Evolutionary conservation across 2,888 invertebrate species (phyloP), one percentile per base, ranked within the genome.

Genomic region (Mimachlamys varia): DNA sequence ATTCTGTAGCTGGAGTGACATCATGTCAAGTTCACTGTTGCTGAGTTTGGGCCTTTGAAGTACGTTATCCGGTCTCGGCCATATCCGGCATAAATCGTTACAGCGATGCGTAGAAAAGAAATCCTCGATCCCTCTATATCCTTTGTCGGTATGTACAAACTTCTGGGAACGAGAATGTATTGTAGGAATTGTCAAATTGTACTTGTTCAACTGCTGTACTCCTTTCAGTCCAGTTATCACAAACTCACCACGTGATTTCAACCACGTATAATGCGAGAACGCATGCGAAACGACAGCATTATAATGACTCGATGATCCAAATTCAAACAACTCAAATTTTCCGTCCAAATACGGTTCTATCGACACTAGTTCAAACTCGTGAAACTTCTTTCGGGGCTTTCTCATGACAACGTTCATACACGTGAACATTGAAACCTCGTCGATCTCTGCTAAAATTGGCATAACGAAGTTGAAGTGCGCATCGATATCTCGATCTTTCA

Each of bases 181-280:
- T 0, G 92, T 92, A 0, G 95, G 94, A 44, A 94, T 93, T 0
- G 95, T 95, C 19, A 95, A 90, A 15, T 93, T 93, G 91, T 93
- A 95, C 3, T 89, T 91, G n/a, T 92, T 89, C 19, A 91, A 37
- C 13, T 92, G 90, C 90, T 91, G 91, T 10, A 94, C 93, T 10
- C 95, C 95, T 89, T 95, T 94, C n/a, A 95, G 91, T 55, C 94
- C 94, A 13, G 93, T 93, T 10, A 94, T 92, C 12, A 95, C 90
- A 33, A 93, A 87, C 5, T 91, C 92, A 12, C 95, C 94, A n/a
- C 94, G 92, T 22, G 94, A 93, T 10, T 93, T 90, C 89, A 93
- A 94, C 94, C 94, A 95, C 0, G 94, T 93, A 87, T 93, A 95
- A 89, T 95, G 95, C 0, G 95, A 93, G 89, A 95, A 95, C 4